A percentile compares a stretch with the other conserved stretches of the same genome.
Evolutionary conservation across 2,797 vertebrate species (phyloP).

Genomic region (Rhyacichthys aspro): DNA sequence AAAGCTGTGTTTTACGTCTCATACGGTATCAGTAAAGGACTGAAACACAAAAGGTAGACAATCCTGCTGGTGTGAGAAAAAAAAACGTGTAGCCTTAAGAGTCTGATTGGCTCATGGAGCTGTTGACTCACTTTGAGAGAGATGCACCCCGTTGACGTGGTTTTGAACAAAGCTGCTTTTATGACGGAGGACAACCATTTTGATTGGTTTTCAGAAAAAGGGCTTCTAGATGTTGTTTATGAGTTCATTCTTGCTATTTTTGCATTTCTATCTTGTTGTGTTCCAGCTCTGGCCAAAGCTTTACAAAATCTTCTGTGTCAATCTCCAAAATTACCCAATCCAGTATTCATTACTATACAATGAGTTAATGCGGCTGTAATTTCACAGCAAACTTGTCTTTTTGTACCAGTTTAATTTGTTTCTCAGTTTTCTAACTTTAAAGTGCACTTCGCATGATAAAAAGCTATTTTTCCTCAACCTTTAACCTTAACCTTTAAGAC

Average conservation of each 20-base stretch:
- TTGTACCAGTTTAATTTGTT: too few relatives aligned
- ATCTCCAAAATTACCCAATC: too few relatives aligned
- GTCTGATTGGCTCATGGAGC: constrained; percentile 50
- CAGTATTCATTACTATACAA: too few relatives aligned
- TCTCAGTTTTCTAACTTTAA: too few relatives aligned
- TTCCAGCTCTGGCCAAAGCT: neutral
- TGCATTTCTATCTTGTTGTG: constrained; percentile 1
- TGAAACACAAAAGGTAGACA: constrained; percentile 12
- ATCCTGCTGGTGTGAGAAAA: constrained; percentile 16
- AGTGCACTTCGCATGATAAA: too few relatives aligned
- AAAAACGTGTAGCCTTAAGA: constrained; percentile 30
- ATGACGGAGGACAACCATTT: constrained; percentile 31
- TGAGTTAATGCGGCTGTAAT: too few relatives aligned
- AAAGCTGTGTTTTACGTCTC: constrained; percentile 3
- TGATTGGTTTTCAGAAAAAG: constrained; percentile 3
- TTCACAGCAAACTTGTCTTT: too few relatives aligned
- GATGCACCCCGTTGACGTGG: constrained; percentile 28
- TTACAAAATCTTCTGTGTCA: neutral
- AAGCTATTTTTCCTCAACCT: too few relatives aligned
- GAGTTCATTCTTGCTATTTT: constrained; percentile 6
- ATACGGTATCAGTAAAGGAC: constrained; percentile 1
- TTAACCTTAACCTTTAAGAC: too few relatives aligned
- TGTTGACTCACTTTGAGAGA: constrained; percentile 44
- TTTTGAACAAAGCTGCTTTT: constrained; percentile 8
- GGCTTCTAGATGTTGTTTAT: neutral